Conservation (phyloP, 2,888 invertebrate genomes). For the Sphaerophoria taeniata region DNA sequence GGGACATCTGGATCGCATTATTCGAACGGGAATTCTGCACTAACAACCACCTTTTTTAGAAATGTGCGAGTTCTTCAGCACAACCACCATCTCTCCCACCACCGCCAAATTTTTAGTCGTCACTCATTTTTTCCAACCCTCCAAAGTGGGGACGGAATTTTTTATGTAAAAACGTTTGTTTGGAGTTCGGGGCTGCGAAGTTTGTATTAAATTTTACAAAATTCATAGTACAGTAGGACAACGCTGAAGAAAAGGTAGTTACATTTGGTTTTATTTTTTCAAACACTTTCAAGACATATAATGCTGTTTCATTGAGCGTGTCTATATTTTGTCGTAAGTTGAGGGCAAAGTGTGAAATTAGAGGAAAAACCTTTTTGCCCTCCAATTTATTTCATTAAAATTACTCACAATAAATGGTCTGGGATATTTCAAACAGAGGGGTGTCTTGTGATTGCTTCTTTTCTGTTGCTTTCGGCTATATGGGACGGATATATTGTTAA, state of each 20-base stretch:
- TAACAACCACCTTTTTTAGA: too few species aligned
- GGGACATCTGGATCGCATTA: too few species aligned
- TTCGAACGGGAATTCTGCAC: too few species aligned
- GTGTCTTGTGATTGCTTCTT: background rate
- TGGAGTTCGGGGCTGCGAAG: background rate
- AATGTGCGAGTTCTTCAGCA: too few species aligned
- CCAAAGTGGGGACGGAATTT: too few species aligned
- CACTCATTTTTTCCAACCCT: too few species aligned
- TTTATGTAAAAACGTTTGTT: too few species aligned
- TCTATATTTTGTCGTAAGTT: background rate
- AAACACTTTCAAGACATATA: slow-evolving; percentile 2
- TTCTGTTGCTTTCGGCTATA: too few species aligned
- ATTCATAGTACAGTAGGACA: slow-evolving; percentile 50
- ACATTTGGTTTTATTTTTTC: slow-evolving; percentile 60
- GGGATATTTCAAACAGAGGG: too few species aligned
- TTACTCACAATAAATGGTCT: slow-evolving; percentile 43
- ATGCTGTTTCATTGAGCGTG: slow-evolving; percentile 11
- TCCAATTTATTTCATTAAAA: slow-evolving; percentile 55
- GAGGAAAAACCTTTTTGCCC: slow-evolving; percentile 34
- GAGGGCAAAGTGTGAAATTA: slow-evolving; percentile 36
- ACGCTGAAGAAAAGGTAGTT: slow-evolving; percentile 51
- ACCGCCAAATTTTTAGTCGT: too few species aligned
- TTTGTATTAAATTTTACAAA: slow-evolving; percentile 56
- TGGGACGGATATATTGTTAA: too few species aligned
- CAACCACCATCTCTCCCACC: too few species aligned